phyloP scores from a whole-genome alignment of 2,113 vertebrate species.

The Jacana jacana region DNA sequence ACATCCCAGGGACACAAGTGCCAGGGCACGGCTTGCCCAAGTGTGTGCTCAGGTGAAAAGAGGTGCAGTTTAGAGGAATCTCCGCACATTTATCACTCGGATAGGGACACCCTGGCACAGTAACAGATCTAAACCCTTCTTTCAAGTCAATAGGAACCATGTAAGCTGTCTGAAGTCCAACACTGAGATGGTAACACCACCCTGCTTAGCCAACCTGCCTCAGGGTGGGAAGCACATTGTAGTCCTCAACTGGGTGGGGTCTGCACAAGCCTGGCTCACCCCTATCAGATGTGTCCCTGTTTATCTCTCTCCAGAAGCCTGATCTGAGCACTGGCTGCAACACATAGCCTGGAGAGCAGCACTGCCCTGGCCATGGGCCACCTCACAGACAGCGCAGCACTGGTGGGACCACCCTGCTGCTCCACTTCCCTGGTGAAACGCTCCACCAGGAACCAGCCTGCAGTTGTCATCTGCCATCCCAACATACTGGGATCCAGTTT shows the following conservation, averaged over 20 bases:
- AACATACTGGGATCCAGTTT: accelerated
- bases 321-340: accelerated
- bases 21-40: not conserved
- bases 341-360: not conserved
- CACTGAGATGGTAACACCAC: not conserved
- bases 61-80: not conserved
- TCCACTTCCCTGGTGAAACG: accelerated
- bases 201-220: not conserved
- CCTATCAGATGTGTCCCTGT: accelerated
- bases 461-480: accelerated
- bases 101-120: no score
- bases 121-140: not conserved
- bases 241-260: accelerated
- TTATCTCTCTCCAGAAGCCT: accelerated
- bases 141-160: not conserved
- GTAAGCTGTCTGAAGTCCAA: not conserved
- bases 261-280: not conserved
- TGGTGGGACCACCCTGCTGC: accelerated
- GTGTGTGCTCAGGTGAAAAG: not conserved
- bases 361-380: not conserved
- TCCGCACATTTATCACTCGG: accelerated
- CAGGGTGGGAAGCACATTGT: not conserved
- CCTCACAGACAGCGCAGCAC: not conserved
- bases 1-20: not conserved
- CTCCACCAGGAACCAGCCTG: accelerated